Percentiles rank a stretch among this genome's conserved stretches.
Conservation (phyloP, 1,140 invertebrate genomes). For the Lordiphosa mommai region DNA sequence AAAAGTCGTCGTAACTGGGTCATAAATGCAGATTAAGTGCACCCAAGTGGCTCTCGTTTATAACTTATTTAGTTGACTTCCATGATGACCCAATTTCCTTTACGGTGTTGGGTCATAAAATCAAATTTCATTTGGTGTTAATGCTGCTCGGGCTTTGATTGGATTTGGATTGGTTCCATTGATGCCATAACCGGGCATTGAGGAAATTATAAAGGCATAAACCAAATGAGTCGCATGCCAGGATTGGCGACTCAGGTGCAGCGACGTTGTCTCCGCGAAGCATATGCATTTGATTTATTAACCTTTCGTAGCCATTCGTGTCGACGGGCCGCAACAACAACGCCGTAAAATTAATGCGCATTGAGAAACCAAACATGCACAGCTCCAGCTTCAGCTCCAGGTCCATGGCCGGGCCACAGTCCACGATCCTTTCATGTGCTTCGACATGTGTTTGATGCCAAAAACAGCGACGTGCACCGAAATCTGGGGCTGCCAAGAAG, state of each 20-base stretch:
- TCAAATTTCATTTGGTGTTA: constrained; percentile 68
- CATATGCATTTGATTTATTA: constrained; percentile 76
- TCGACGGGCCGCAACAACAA: constrained; percentile 54
- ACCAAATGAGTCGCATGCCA: constrained; percentile 38
- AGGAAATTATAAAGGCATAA: constrained; percentile 75
- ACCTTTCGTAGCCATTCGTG: constrained; percentile 75
- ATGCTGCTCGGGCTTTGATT: constrained; percentile 58
- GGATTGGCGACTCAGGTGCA: constrained; percentile 60
- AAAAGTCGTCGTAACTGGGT: constrained; percentile 54
- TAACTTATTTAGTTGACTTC: constrained; percentile 59
- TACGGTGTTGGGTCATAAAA: constrained; percentile 31
- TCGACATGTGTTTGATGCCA: constrained; percentile 74
- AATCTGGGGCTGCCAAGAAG: constrained; percentile 57
- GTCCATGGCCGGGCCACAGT: constrained; percentile 8
- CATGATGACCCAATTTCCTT: constrained; percentile 66
- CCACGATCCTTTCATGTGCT: constrained; percentile 66
- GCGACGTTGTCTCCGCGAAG: constrained; percentile 56
- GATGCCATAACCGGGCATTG: constrained; percentile 61
- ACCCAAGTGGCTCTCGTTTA: constrained; percentile 24
- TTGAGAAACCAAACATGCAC: constrained; percentile 74
- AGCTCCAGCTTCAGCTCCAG: constrained; percentile 10
- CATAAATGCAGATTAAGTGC: constrained; percentile 53
- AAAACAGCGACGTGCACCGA: constrained; percentile 70
- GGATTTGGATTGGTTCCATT: not conserved
- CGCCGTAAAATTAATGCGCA: constrained; percentile 69